Base-by-base conservation (phyloP, 23 tunicate genomes). In the Trididemnum nubilum region DNA sequence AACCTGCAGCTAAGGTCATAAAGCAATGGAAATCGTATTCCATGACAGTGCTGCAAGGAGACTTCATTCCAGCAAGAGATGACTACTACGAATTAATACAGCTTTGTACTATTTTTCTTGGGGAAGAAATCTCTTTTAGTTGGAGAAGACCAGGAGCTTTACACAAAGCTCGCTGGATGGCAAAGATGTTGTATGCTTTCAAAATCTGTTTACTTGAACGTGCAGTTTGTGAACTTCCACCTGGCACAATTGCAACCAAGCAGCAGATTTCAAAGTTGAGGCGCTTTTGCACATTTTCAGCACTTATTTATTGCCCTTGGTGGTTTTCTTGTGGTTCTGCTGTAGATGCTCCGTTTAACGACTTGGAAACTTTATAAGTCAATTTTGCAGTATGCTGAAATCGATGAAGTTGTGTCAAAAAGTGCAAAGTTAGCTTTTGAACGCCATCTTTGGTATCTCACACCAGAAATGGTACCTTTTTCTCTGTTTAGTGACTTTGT, bases 91-190 rank as follows among this genome's bases (percentile, higher is more conserved):
- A 69, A 69, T 7, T 69, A 25, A 69, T 69, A 28, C 37, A 69
- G 74, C 74, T 32, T 21, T 69, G 74, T 37, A 69, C 74, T 69
- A 69, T 28, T 28, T 69, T 28, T 69, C 74, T 69, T 9, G 74
- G 74, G 7, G 74, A 34, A 28, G 4, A 29, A 7, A 69, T 28
- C 36, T 12, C 74, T 29, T 69, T 69, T 21, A 5, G 4, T 69
- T 69, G 29, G 22, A 29, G 37, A 69, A 69, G 74, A 32, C 74
- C 74, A 28, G 74, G 74, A 69, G 74, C 74, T 69, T 69, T 69
- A 33, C 74, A 69, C 74, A 69, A 69, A 69, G 74, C 74, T 12
- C 9, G 74, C 37, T 69, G 74, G 74, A 33, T 69, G 74, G 74
- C 74, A 69, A 69, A 69, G 74, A 4, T 30, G 74, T 69, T 69